phyloP scores from a whole-genome alignment of 2,888 invertebrate species.

The Caradrina kadenii region DNA sequence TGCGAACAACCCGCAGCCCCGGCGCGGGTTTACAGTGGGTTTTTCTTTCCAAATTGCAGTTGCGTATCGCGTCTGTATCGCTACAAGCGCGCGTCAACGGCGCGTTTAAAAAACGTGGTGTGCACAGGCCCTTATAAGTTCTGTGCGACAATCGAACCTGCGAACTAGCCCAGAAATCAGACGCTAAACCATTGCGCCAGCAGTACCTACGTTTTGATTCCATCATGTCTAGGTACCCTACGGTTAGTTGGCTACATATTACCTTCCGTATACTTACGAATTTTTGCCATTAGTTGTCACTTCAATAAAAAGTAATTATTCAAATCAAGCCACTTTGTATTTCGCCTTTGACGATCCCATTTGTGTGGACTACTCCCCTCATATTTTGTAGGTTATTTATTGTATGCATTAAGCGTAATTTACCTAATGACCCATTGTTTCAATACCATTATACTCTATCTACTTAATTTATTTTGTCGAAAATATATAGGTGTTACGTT shows the following conservation, averaged over 20 bases:
- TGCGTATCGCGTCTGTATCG: no score
- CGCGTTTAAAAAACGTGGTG: no score
- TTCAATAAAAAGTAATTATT: not conserved
- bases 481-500: not conserved
- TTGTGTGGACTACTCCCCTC: not conserved
- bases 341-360: not conserved
- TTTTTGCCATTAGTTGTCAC: not conserved
- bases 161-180: not conserved
- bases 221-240: not conserved
- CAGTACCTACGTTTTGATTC: not conserved
- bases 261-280: not conserved
- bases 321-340: slow-evolving; percentile 1
- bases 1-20: no score
- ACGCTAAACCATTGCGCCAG: not conserved
- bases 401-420: not conserved
- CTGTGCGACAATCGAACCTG: slow-evolving; percentile 8
- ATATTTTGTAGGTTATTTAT: not conserved
- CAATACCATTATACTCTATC: not conserved
- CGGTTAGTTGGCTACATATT: not conserved
- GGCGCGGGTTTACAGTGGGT: no score
- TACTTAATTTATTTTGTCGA: not conserved
- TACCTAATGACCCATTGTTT: not conserved
- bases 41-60: no score
- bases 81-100: no score
- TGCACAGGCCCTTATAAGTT: no score